These are phyloP conservation scores for Ericerus pela DNA, from an alignment of 1,140 invertebrate genomes.

Conservation along the genomic window DNA sequence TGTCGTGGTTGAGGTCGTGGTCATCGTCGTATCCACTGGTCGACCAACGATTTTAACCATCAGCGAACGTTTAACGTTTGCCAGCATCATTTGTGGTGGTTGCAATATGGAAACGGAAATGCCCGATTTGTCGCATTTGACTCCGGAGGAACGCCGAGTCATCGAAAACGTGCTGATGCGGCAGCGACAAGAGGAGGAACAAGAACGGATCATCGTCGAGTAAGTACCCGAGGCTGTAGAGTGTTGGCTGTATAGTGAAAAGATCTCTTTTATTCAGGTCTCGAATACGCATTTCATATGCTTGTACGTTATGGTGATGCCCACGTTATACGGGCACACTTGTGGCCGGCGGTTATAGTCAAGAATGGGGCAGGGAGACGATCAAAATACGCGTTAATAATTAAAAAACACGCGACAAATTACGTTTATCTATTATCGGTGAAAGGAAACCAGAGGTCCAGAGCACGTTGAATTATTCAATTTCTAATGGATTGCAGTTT, in stretches of 20 bases:
- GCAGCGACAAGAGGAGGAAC: conserved; percentile 93
- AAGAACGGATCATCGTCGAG: conserved; percentile 70
- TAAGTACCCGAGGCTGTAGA: conserved; percentile 35
- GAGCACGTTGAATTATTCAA: no score
- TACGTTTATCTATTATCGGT: no score
- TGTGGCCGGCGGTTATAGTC: no score
- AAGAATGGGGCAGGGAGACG: no score
- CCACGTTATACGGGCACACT: no score
- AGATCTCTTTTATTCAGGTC: neutral
- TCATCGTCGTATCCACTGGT: neutral
- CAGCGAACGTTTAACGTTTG: conserved; percentile 4
- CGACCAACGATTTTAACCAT: no score
- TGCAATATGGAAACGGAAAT: conserved; percentile 39
- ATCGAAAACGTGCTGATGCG: conserved; percentile 92
- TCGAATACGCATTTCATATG: neutral
- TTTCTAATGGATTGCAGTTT: no score
- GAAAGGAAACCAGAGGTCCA: no score
- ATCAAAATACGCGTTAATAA: no score
- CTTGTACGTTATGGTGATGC: neutral
- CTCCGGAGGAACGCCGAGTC: conserved; percentile 90
- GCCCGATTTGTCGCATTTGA: conserved; percentile 95
- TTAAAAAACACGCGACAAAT: no score
- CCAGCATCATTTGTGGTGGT: neutral
- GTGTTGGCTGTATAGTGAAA: neutral
- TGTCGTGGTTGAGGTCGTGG: no score